Conservation (phyloP, 1,140 invertebrate genomes). For the Papilio polyxenes region DNA sequence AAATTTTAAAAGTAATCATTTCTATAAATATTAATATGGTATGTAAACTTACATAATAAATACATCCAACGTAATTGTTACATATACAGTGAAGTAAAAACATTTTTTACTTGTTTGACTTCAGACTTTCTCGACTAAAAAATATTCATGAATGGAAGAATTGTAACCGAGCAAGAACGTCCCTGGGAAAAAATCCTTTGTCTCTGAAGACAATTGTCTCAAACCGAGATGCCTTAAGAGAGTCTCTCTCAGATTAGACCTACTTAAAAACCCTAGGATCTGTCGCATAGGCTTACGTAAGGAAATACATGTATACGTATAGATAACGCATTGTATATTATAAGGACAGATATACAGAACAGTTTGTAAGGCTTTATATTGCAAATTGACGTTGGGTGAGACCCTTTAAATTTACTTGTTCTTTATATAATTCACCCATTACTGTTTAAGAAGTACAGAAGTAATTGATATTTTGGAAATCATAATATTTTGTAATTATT, state of each 20-base stretch:
- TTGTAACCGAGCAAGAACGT: background rate
- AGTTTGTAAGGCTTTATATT: background rate
- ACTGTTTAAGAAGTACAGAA: no score
- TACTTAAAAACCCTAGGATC: constrained; percentile 12
- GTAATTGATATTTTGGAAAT: background rate
- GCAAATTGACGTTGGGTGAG: background rate
- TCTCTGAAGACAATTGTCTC: constrained; percentile 26
- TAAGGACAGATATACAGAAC: background rate
- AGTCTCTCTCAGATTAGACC: constrained; percentile 12
- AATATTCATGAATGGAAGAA: constrained; percentile 21
- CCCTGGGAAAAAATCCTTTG: constrained; percentile 28
- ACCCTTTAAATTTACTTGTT: background rate
- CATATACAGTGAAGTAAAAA: background rate
- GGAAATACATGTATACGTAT: background rate
- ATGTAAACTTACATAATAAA: background rate
- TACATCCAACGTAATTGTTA: background rate
- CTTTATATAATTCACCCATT: no score
- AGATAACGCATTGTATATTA: background rate
- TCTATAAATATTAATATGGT: background rate
- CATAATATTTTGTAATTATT: background rate
- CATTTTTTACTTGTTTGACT: background rate
- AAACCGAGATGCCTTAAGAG: constrained; percentile 7
- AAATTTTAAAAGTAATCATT: background rate
- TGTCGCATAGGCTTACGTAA: constrained; percentile 1
- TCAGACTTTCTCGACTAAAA: constrained; percentile 8